Evolutionary conservation across 2,888 invertebrate genomes (phyloP), one percentile per base, ranked within the genome.

Genomic region (Coelopa pilipes): DNA sequence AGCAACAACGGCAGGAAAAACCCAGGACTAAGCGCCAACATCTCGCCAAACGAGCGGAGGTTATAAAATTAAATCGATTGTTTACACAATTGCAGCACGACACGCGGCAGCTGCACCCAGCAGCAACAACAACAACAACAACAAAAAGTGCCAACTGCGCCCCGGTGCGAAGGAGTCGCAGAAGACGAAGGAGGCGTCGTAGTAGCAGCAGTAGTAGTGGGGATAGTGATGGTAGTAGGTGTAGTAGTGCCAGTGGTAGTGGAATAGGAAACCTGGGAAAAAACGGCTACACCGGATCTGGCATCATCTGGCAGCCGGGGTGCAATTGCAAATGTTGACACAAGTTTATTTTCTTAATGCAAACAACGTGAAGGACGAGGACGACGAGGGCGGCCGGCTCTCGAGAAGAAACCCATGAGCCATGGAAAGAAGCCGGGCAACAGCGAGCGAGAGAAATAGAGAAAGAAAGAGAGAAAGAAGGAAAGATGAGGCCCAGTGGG

Each of bases 321-420:
- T 55, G 71, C 65, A 71, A 71, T 63, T 71, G 71, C 47, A 71
- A 71, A 55, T 70, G 70, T 70, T 70, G 70, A 70, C 70, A 53
- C 70, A 70, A 70, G 70, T 70, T 70, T 70, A 70, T 70, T 70
- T 70, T 70, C 70, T 63, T 63, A 70, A 63, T 70, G 70, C 62
- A 62, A 63, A 70, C 70, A 63, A 70, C 70, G 50, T 5, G 21
- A 7, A 50, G 49, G 49, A 66, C 66, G 45, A 62, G 67, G 12
- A 46, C 11, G 21, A 65, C 53, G 21, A 49, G 47, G 60, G 53
- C 53, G 1, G 49, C 66, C 17, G 49, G 66, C 19, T 59, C 19
- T 59, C 2, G 49, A 66, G 50, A 11, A 49, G 49, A 50, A 19
- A 15, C 17, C 12, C 12, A 13, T 15, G 47, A 47, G 0, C 47